Conservation (phyloP, 2,888 invertebrate species). For the Margaritifera margaritifera region DNA sequence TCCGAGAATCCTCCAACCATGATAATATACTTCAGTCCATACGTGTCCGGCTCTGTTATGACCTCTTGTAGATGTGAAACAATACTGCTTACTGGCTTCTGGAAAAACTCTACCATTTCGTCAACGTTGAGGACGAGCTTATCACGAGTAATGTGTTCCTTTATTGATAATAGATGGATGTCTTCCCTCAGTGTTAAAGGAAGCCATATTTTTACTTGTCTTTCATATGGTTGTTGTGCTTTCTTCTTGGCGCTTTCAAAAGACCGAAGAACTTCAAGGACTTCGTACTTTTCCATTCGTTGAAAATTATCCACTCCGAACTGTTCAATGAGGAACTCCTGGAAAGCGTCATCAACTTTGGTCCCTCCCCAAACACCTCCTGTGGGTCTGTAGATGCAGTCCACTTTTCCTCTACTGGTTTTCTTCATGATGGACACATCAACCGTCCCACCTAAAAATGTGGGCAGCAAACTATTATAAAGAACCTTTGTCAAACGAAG, state of each 20-base stretch:
- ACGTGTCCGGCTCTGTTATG: not conserved
- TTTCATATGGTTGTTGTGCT: conserved; percentile 4
- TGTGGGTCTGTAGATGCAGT: conserved; percentile 16
- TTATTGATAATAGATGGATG: not conserved
- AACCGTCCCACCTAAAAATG: conserved; percentile 14
- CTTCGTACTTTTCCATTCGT: not conserved
- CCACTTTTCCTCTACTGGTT: not conserved
- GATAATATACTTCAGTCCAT: conserved; percentile 2
- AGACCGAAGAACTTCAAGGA: conserved; percentile 10
- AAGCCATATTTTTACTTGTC: conserved; percentile 9
- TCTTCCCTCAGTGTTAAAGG: conserved; percentile 8
- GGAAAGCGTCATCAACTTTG: conserved; percentile 18
- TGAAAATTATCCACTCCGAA: not conserved
- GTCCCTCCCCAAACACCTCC: conserved; percentile 21
- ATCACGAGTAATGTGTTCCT: conserved; percentile 4
- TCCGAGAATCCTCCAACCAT: conserved; percentile 22
- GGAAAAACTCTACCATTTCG: conserved; percentile 2
- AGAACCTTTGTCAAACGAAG: no score
- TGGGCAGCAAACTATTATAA: not conserved
- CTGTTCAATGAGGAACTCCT: conserved; percentile 4
- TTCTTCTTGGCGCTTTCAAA: conserved; percentile 18
- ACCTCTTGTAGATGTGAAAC: conserved; percentile 9
- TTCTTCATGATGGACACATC: conserved; percentile 20
- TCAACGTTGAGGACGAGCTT: conserved; percentile 15
- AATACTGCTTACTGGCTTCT: conserved; percentile 1